Base-by-base conservation (phyloP, 2,113 vertebrate species). In the Pampusana beccarii region DNA sequence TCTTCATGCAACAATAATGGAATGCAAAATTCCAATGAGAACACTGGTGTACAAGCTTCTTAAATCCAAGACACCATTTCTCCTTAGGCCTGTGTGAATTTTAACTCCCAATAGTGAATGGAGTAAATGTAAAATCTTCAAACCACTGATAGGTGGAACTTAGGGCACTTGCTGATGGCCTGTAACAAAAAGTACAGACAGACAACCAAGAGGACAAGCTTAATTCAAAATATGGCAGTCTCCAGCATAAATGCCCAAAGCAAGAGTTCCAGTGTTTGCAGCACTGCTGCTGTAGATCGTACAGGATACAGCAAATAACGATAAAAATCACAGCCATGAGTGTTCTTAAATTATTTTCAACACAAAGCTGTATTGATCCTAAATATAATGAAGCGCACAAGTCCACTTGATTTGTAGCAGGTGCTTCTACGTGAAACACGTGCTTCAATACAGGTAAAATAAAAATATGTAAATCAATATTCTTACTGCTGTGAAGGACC, bases 11-110 rank as follows among this genome's bases (percentile, higher is more conserved):
- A 72, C 58, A 13, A 80, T 33, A 66, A 11, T 31, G 85, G 94
- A 91, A 96, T 93, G 81, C 4, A 13, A 58, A 81, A 95, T 80
- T 69, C 74, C 90, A 92, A 18, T 5, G 29, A 46, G 61, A 88
- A 53, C 6, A 83, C n/a, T 44, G 44, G 69, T 80, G 13, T 10
- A 67, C 42, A 62, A 80, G 50, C 18, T 61, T 34, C 64, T 23
- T 31, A 8, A 13, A 66, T 42, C n/a, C 88, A 82, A 73, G 25
- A 38, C 53, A 44, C 54, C 60, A 44, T 66, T 80, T 73, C 53
- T 81, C 84, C 48, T 73, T 50, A 29, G 61, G 40, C 66, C 84
- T 24, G 11, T 11, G 42, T 25, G 67, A 61, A 54, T 91, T 89
- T 74, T 16, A 89, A 74, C 40, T 85, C 74, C 64, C 62, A 61